These are phyloP conservation scores for Chaetops frenatus DNA, from an alignment of 2,113 vertebrate genomes.

Conservation along the genomic window DNA sequence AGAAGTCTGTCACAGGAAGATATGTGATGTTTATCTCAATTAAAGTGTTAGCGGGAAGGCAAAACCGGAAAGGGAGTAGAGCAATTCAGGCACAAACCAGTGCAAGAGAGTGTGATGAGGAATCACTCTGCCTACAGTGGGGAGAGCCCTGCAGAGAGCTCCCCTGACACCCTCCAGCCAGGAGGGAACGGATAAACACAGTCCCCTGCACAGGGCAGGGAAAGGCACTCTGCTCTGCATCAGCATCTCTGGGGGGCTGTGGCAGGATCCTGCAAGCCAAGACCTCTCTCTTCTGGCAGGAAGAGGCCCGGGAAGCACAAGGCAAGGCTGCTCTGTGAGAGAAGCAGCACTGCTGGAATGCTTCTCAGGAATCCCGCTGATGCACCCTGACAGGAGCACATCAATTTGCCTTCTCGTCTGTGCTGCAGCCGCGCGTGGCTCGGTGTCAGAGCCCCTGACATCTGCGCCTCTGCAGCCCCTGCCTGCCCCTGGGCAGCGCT, in stretches of 20 bases:
- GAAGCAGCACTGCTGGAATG: background rate
- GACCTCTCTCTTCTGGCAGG: background rate
- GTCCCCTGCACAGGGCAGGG: background rate
- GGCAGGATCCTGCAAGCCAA: background rate
- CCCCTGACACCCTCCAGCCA: fast-evolving
- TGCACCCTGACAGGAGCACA: background rate
- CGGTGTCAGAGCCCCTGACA: background rate
- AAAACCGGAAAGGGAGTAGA: background rate
- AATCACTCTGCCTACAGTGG: background rate
- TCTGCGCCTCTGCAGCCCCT: fast-evolving
- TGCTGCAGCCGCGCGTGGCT: fast-evolving
- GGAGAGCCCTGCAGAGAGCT: background rate
- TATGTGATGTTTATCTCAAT: background rate
- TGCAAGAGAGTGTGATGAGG: background rate
- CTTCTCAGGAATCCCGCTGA: background rate
- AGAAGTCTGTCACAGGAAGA: background rate
- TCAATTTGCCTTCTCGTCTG: fast-evolving
- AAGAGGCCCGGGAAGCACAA: background rate
- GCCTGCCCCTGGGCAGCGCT: fast-evolving
- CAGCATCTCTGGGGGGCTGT: background rate
- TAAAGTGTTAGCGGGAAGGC: background rate
- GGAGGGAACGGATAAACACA: background rate
- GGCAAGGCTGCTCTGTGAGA: background rate
- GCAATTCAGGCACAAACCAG: background rate
- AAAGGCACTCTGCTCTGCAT: background rate